Percentiles rank a stretch among this genome's conserved stretches.
Evolutionary conservation across 2,797 vertebrate species (phyloP).

Genomic region (Salarias fasciatus): DNA sequence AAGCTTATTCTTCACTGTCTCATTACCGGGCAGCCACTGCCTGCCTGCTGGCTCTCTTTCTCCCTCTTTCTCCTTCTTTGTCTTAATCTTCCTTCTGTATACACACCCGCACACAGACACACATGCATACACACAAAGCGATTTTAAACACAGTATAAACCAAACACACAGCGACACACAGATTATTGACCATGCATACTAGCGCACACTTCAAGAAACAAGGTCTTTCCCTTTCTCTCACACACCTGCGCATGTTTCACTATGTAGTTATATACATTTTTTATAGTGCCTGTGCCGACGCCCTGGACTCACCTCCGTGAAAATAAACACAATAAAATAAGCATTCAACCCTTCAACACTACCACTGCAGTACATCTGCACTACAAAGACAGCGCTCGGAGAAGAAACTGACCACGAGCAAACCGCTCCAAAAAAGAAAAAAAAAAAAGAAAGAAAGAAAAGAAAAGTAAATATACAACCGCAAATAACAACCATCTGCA

Average conservation of each 20-base stretch:
- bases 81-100: slow-evolving; percentile 3
- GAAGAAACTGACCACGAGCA: slow-evolving; percentile 18
- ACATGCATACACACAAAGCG: not conserved
- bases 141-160: slow-evolving; percentile 15
- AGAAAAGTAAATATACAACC: not conserved
- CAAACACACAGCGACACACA: slow-evolving; percentile 15
- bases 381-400: slow-evolving; percentile 23
- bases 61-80: slow-evolving; percentile 8
- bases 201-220: slow-evolving; percentile 16
- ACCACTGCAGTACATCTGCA: slow-evolving; percentile 15
- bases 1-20: slow-evolving; percentile 66
- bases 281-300: slow-evolving; percentile 26
- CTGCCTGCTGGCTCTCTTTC: slow-evolving; percentile 21
- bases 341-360: slow-evolving; percentile 20
- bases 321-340: slow-evolving; percentile 38
- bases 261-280: slow-evolving; percentile 48
- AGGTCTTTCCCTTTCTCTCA: not conserved
- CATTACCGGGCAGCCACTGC: slow-evolving; percentile 48
- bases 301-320: slow-evolving; percentile 27
- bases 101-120: not conserved
- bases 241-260: slow-evolving; percentile 49
- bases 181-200: slow-evolving; percentile 5
- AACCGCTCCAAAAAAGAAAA: slow-evolving; percentile 1
- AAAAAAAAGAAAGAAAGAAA: not conserved
- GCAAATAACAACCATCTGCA: not conserved